Evolutionary conservation across 2,113 vertebrate species (phyloP), one percentile per base, ranked within the genome.

Genomic region (Henicopernis longicauda): DNA sequence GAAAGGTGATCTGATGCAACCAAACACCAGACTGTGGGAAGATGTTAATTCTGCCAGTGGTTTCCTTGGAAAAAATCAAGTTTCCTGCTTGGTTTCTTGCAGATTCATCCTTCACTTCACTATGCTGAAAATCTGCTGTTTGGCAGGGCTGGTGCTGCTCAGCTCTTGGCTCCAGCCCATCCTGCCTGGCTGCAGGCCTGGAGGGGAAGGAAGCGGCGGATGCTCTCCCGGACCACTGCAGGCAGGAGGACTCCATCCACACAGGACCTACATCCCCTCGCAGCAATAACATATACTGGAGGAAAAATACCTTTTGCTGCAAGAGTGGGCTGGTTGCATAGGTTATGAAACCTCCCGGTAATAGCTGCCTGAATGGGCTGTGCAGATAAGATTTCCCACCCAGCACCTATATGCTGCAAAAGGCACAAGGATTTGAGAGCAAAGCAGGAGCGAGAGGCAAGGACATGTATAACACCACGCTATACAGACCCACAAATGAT

Each of bases 391-490:
- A 57, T 26, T 32, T 77, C 45, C 69, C 79, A 66, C 5, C 45
- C 74, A 29, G 79, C 50, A 29, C 25, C 38, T 31, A 21, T 9
- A 25, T 3, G 4, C 6, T 6, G 42, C 58, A 62, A 65, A 70
- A 82, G 19, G 36, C 31, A 73, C 31, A 19, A 49, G 81, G 55
- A 54, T 34, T 62, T 34, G 42, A 50, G 70, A 73, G 45, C 20
- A 50, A 52, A 61, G 32, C 40, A 66, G 42, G 59, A 67, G 22
- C 18, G 14, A 72, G 69, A 65, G 47, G 45, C 17, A 42, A 71
- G 57, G 52, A 32, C 16, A 15, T 2, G 4, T 12, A 1, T 10
- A 54, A 49, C 4, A 7, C 21, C 23, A 15, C 0, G 1, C 8
- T 49, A 17, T 3, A 15, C 0, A 0, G 52, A 49, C 22, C 36